Conservation (phyloP, 2,888 invertebrate species). For the Lepeophtheirus nordmannii region DNA sequence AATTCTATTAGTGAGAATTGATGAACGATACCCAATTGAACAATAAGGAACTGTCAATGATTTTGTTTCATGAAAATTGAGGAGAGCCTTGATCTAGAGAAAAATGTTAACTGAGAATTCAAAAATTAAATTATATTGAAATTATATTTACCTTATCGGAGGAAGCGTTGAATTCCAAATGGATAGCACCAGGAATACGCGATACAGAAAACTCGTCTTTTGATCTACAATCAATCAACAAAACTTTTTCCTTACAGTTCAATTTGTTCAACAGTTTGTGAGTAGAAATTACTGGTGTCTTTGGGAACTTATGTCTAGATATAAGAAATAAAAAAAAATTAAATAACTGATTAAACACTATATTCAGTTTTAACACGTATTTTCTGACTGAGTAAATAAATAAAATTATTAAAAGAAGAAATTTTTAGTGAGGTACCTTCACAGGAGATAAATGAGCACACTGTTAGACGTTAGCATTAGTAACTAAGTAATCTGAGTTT, state of each 20-base stretch:
- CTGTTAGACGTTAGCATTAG: too few species aligned
- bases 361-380: too few species aligned
- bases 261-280: not conserved
- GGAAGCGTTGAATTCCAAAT: constrained; percentile 10
- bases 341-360: too few species aligned
- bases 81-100: not conserved
- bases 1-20: constrained; percentile 17
- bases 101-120: constrained; percentile 8
- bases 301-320: constrained; percentile 6
- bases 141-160: not conserved
- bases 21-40: constrained; percentile 26
- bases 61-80: not conserved
- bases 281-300: constrained; percentile 6
- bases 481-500: too few species aligned
- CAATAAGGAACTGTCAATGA: constrained; percentile 20
- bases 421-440: too few species aligned
- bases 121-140: not conserved
- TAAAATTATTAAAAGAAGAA: too few species aligned
- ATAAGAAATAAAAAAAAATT: not conserved
- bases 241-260: not conserved
- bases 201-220: constrained; percentile 25
- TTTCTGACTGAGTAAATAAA: too few species aligned
- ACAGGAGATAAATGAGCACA: too few species aligned
- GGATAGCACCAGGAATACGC: constrained; percentile 22
- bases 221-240: constrained; percentile 25